Conservation (phyloP, 2,888 invertebrate species). For the Dinocampus coccinellae region DNA sequence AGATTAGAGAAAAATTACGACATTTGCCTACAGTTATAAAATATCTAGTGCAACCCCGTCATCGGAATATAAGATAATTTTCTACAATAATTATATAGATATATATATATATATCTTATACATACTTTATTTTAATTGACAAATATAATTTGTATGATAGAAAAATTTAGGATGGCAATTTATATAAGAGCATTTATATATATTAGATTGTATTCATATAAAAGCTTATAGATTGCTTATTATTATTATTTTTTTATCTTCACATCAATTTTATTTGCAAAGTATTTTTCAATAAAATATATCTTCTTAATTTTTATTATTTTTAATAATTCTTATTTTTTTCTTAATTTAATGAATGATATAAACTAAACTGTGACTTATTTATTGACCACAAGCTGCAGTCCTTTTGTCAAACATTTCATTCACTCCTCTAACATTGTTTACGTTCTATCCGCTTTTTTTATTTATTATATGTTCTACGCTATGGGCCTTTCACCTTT, state of each 20-base stretch:
- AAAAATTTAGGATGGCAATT: not conserved
- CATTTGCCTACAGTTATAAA: conserved; percentile 70
- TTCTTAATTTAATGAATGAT: no score
- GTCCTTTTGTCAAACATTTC: not conserved
- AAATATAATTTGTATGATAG: not conserved
- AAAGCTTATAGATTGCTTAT: conserved; percentile 10
- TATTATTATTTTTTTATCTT: conserved; percentile 10
- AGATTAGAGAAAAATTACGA: conserved; percentile 69
- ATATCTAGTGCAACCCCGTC: conserved; percentile 64
- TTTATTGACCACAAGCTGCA: not conserved
- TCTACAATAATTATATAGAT: conserved; percentile 35
- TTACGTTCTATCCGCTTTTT: not conserved
- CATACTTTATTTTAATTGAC: not conserved
- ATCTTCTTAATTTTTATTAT: not conserved
- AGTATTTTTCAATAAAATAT: conserved; percentile 9
- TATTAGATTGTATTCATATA: conserved; percentile 1
- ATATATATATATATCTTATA: not conserved
- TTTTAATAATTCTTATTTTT: no score
- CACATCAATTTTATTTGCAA: not conserved
- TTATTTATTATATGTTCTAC: not conserved
- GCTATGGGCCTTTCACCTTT: not conserved
- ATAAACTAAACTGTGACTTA: not conserved
- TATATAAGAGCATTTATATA: conserved; percentile 7
- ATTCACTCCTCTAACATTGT: not conserved
- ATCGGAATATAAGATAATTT: conserved; percentile 58